Conservation (phyloP, 2,888 invertebrate species). For the Tipula lateralis region DNA sequence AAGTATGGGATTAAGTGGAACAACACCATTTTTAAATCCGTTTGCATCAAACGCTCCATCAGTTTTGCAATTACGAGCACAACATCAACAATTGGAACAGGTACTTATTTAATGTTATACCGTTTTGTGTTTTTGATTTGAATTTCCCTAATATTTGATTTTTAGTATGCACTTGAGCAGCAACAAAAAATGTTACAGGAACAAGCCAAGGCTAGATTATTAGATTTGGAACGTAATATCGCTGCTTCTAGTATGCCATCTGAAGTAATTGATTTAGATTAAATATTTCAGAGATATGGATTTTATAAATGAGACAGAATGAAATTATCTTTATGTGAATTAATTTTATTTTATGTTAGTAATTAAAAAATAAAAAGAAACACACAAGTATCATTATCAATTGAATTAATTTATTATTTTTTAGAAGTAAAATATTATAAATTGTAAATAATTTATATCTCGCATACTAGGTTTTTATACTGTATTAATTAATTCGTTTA, state of each 20-base stretch:
- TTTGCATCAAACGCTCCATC: background rate
- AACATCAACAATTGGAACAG: slow-evolving; percentile 27
- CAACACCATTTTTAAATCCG: background rate
- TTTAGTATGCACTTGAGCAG: slow-evolving; percentile 26
- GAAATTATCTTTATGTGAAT: background rate
- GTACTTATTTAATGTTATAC: background rate
- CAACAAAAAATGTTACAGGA: slow-evolving; percentile 33
- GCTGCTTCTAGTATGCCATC: background rate
- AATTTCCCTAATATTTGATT: background rate
- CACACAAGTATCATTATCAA: background rate
- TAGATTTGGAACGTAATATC: slow-evolving; percentile 30
- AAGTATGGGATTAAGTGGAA: background rate
- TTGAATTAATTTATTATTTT: background rate
- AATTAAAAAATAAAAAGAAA: background rate
- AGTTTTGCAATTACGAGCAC: background rate
- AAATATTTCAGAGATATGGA: background rate
- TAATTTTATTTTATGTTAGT: background rate
- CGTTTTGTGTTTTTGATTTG: background rate
- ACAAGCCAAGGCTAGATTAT: background rate
- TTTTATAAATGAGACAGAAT: background rate
- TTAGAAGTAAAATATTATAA: background rate
- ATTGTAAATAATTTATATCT: background rate
- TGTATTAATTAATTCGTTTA: background rate
- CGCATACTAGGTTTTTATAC: background rate
- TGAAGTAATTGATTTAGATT: slow-evolving; percentile 30